Evolutionary conservation across 2,113 vertebrate species (phyloP), one percentile per base, ranked within the genome.

Genomic region (Gobius niger): DNA sequence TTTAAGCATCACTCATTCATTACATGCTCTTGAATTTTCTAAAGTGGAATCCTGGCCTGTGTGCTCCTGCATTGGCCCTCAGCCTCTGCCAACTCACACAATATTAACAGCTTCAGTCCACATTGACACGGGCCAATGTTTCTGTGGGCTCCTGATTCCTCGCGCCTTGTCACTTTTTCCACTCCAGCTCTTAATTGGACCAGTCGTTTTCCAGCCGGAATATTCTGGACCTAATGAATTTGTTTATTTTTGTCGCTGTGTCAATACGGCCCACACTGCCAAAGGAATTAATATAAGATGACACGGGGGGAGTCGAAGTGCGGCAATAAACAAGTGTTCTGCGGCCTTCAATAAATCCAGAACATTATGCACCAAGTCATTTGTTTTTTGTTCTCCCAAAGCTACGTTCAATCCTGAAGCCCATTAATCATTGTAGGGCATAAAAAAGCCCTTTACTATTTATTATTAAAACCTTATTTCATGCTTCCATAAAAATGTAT

Each of bases 141-240:
- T 46, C 50, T 63, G 49, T 47, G 16, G 2, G 6, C 54, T 70
- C 62, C 40, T 41, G 62, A 50, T 65, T 65, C 62, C 41, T 72
- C 47, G 18, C 56, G 14, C 63, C 42, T 34, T 72, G 65, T 85
- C 70, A 78, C 70, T 84, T 87, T 88, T 89, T 86, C 84, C 85
- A 78, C 46, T 67, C 60, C 63, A 65, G 72, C 61, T 72, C 76
- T 81, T 46, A 76, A 65, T 85, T 77, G 86, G 69, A 61, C 65
- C 19, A n/a, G 68, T 66, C 75, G 52, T 57, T 65, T 41, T 85
- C 73, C 72, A 83, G 80, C 65, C 71, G 78, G 72, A 76, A 54
- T 11, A 54, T 70, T 71, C 69, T 57, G 60, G 60, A 71, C 63
- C 12, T n/a, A 63, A 46, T 1, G 44, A 82, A 72, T 75, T 44